Percentiles rank a stretch among this genome's conserved stretches.
phyloP scores from a whole-genome alignment of 2,797 vertebrate genomes.

The Liasis olivaceus region DNA sequence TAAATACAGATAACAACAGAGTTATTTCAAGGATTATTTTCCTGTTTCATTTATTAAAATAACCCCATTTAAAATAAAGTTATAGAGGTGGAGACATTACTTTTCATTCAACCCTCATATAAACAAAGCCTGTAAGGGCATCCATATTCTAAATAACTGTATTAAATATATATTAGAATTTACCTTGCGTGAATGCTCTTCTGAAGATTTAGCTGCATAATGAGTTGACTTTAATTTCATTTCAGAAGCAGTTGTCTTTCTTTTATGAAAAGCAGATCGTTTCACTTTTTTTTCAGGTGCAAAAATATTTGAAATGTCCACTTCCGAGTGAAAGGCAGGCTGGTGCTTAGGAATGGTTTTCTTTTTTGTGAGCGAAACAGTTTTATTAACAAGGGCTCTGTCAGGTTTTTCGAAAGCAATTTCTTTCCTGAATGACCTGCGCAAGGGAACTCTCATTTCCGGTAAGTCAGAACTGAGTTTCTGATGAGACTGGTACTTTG shows the following conservation, averaged over 20 bases:
- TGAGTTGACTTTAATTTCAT: too few relatives aligned
- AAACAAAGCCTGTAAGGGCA: neutral
- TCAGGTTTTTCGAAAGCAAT: neutral
- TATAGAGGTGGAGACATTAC: neutral
- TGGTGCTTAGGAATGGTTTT: neutral
- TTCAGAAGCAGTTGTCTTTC: too few relatives aligned
- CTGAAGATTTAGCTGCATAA: neutral
- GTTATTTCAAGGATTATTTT: neutral
- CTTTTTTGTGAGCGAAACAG: neutral
- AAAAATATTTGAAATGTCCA: fast-evolving
- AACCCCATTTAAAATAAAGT: neutral
- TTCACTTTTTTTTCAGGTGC: too few relatives aligned
- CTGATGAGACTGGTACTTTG: neutral
- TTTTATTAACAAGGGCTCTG: neutral
- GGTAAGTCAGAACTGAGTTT: neutral
- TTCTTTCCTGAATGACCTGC: neutral
- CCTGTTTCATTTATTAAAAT: neutral
- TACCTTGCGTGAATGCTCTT: neutral
- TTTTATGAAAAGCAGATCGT: neutral
- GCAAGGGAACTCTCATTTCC: neutral
- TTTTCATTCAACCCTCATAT: neutral
- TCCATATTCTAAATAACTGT: neutral
- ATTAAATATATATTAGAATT: neutral
- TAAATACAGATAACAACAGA: neutral
- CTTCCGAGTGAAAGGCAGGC: fast-evolving